Conservation (phyloP, 2,113 vertebrate species). For the Trematomus loennbergii region DNA sequence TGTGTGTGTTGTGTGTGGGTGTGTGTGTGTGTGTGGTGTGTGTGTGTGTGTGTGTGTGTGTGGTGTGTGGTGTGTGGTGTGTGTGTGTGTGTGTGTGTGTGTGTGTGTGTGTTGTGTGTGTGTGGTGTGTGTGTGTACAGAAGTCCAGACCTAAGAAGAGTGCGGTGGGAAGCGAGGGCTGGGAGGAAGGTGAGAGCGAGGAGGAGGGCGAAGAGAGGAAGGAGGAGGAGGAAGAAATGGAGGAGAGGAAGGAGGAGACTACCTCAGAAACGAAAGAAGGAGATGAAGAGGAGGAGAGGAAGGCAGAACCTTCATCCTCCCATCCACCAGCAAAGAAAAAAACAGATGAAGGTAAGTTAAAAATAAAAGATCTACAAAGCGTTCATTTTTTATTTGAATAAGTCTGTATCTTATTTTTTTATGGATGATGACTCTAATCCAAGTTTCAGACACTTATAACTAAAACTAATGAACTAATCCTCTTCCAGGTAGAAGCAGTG, state of each 20-base stretch:
- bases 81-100: constrained; percentile 2
- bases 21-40: neutral
- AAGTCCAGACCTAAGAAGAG: constrained; percentile 87
- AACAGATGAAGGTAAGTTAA: constrained; percentile 82
- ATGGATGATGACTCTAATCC: too few species aligned
- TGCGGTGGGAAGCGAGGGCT: constrained; percentile 76
- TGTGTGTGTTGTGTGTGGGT: neutral
- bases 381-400: too few species aligned
- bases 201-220: constrained; percentile 77
- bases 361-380: too few species aligned
- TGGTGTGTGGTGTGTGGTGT: neutral
- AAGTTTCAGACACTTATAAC: too few species aligned
- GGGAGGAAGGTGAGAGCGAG: constrained; percentile 85
- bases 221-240: constrained; percentile 74
- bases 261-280: constrained; percentile 32
- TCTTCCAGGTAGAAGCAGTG: constrained; percentile 61
- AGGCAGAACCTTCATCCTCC: constrained; percentile 86
- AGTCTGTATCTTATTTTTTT: too few species aligned
- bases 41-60: neutral
- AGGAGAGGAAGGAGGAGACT: constrained; percentile 77
- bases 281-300: constrained; percentile 67
- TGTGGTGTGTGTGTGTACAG: constrained; percentile 52
- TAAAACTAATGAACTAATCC: neutral
- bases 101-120: neutral
- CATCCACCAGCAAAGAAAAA: constrained; percentile 87